Evolutionary conservation across 2,113 vertebrate species (phyloP), one percentile per base, ranked within the genome.

Genomic region (Rissa tridactyla): DNA sequence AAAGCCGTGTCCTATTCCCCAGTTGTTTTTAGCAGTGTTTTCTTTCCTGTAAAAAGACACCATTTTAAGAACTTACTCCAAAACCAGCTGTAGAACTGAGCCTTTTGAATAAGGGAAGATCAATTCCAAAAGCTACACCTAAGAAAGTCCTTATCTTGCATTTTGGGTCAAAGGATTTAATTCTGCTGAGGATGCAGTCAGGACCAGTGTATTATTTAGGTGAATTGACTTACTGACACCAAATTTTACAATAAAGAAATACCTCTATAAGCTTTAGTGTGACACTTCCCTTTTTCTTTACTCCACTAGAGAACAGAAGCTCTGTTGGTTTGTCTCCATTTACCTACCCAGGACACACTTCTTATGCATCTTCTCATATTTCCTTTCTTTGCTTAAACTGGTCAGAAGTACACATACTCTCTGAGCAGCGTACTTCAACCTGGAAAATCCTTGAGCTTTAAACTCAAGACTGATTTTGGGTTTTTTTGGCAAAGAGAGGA

Each of bases 211-310:
- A 9, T 34, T 64, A 57, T 17, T 21, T 32, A 51, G 34, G 23
- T 42, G 44, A 55, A 62, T 6, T 79, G 38, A 44, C 13, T 46
- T 75, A 19, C 15, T 58, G 46, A 66, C 30, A 65, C 0, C 3
- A 54, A 32, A 66, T 66, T 88, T 75, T 84, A 75, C 9, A 86
- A 38, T 44, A 30, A 72, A 71, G 6, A 40, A 75, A 29, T 64
- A 47, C 1, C 2, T 1, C 1, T 69, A 13, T 3, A 44, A n/a
- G 1, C 40, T 72, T 68, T 61, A 61, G 14, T 34, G 8, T 61
- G 23, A 30, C 57, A 60, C 2, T 57, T 71, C 2, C 2, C 4
- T n/a, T 87, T 68, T 66, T 32, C 42, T 64, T 85, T 38, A 9
- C 9, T 64, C 38, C 16, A 7, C 18, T 79, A 18, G 32, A 32